Evolutionary conservation across 2,888 invertebrate species (phyloP), one percentile per base, ranked within the genome.

Genomic region (Acrocera orbiculus): DNA sequence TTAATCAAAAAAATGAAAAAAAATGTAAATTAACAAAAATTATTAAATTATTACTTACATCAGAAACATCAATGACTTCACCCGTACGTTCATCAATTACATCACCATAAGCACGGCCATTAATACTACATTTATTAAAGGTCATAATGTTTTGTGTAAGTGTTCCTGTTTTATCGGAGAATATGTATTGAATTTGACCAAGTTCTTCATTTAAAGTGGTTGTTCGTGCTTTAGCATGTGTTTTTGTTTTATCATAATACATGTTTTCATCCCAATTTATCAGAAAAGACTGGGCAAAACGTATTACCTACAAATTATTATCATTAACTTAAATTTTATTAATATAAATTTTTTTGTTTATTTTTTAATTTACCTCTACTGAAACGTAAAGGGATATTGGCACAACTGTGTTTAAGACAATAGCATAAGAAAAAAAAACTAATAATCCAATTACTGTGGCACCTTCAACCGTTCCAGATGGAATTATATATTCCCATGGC

Each of bases 71-170:
- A 42, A 89, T 64, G 34, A 81, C 67, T 61, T 90, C 87, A 25
- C 90, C 90, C 30, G 87, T 86, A 47, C 69, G 67, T 44, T 80
- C 74, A 61, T 93, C 90, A 37, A 85, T 66, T 36, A 86, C 67
- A 58, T 96, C 93, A 14, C 98, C 98, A 61, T 90, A 98, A 36
- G 79, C 72, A 45, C 76, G 72, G 5, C 89, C 93, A 44, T 78
- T 82, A 46, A 98, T 90, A 41, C 95, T 89, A 61, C 95, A 95
- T 65, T 96, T 96, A 64, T 96, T 96, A 63, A 98, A 98, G 36
- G 93, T 89, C 98, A 98, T 98, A 47, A 98, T 93, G 61, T 98
- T 98, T 69, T 95, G 93, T 17, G 98, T 98, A 37, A 98, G 67
- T 10, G 98, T 98, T 48, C 98, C 98, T 41, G 98, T 98, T 67